Evolutionary conservation across 2,797 vertebrate genomes (phyloP).

Genomic region (Ceyx erithaca): DNA sequence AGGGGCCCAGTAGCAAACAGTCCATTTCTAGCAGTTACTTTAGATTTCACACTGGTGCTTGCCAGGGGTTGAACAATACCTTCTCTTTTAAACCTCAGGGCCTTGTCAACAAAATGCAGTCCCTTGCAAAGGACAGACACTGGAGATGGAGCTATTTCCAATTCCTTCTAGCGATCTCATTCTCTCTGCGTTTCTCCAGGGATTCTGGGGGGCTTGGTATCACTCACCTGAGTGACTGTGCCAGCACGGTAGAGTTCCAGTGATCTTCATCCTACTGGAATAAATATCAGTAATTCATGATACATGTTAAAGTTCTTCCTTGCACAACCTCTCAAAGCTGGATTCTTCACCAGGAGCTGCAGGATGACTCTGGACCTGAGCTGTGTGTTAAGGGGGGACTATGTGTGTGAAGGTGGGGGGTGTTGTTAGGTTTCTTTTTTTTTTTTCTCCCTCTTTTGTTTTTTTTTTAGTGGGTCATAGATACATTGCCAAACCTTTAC

Average conservation of each 20-base stretch:
- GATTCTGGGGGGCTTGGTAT: too few relatives aligned
- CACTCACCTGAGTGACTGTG: too few relatives aligned
- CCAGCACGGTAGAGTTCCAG: too few relatives aligned
- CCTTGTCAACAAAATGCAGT: background rate
- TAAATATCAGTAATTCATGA: background rate
- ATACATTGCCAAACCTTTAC: background rate
- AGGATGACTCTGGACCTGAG: background rate
- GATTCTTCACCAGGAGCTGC: background rate
- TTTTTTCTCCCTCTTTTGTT: background rate
- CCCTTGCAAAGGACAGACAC: rapidly evolving
- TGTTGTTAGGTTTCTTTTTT: background rate
- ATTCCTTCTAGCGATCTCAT: background rate
- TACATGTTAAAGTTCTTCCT: background rate
- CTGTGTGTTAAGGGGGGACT: background rate
- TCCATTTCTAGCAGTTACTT: background rate
- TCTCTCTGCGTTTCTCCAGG: rapidly evolving
- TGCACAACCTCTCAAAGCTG: background rate
- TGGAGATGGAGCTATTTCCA: background rate
- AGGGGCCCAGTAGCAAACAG: background rate
- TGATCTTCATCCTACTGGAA: too few relatives aligned
- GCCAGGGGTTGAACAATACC: background rate
- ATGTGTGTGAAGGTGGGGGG: background rate
- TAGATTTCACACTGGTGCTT: background rate
- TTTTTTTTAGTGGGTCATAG: background rate
- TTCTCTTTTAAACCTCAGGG: background rate